A percentile compares a stretch with the other conserved stretches of the same genome.
These are phyloP conservation scores for Synergus laeviventris DNA, from an alignment of 2,888 invertebrate genomes.

Conservation along the genomic window DNA sequence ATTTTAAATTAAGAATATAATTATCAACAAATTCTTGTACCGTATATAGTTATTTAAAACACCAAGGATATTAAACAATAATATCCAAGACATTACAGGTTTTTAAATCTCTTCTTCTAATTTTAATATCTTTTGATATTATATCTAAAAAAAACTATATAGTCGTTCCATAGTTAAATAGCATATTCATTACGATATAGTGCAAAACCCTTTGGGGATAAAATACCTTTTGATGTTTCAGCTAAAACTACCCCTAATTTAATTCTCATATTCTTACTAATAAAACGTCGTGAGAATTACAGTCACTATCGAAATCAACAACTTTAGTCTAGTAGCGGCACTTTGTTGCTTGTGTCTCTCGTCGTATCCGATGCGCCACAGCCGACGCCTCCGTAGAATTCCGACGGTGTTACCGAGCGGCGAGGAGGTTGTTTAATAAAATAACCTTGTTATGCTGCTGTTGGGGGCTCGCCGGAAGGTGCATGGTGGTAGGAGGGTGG, in stretches of 20 bases:
- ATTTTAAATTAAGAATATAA: too few species aligned
- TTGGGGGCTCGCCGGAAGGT: constrained; percentile 45
- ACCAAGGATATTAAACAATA: too few species aligned
- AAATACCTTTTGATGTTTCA: neutral
- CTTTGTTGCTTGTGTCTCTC: constrained; percentile 13
- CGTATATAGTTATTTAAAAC: too few species aligned
- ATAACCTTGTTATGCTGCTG: constrained; percentile 70
- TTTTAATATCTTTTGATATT: too few species aligned
- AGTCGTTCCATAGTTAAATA: too few species aligned
- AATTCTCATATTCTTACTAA: neutral
- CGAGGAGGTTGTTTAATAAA: constrained; percentile 73
- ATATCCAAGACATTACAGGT: too few species aligned
- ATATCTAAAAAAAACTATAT: too few species aligned
- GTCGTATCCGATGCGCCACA: constrained; percentile 42
- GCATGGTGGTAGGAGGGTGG: constrained; percentile 43
- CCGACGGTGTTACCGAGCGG: constrained; percentile 55
- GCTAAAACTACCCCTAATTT: neutral
- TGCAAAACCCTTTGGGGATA: too few species aligned
- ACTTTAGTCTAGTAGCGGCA: neutral
- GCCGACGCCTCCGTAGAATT: constrained; percentile 53
- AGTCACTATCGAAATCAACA: neutral
- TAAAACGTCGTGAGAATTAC: neutral
- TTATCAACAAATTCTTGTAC: too few species aligned
- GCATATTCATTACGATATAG: too few species aligned
- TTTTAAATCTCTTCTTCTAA: too few species aligned